phyloP scores from a whole-genome alignment of 2,888 invertebrate genomes.

The Sussaba pulchella region DNA sequence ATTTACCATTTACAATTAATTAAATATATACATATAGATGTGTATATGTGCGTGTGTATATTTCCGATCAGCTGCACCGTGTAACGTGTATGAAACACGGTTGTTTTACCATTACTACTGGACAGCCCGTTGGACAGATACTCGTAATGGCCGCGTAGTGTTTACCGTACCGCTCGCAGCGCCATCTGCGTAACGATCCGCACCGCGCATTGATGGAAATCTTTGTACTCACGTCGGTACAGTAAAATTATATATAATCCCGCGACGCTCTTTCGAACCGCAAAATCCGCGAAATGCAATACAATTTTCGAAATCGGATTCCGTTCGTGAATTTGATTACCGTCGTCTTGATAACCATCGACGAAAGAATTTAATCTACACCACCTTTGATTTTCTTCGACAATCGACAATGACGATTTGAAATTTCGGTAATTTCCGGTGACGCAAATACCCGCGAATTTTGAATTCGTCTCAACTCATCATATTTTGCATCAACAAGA shows the following conservation, averaged over 20 bases:
- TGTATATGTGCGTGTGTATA: conserved; percentile 5
- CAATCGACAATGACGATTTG: conserved; percentile 13
- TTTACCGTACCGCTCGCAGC: background rate
- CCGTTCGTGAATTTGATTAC: background rate
- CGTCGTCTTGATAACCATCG: too few relatives aligned
- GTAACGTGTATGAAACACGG: conserved; percentile 3
- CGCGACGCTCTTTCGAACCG: too few relatives aligned
- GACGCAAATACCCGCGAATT: conserved; percentile 9
- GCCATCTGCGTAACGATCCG: background rate
- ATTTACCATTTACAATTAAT: conserved; percentile 60
- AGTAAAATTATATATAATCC: background rate
- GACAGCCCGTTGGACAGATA: conserved; percentile 3
- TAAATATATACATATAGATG: conserved; percentile 15
- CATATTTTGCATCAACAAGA: too few relatives aligned
- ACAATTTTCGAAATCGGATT: background rate
- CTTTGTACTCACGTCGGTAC: background rate
- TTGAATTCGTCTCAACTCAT: conserved; percentile 7
- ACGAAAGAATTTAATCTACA: background rate
- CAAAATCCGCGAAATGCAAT: background rate
- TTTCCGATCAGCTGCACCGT: conserved; percentile 43
- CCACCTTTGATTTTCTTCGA: background rate
- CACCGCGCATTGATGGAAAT: conserved; percentile 25
- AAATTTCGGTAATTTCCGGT: conserved; percentile 20
- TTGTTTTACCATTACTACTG: conserved; percentile 6
- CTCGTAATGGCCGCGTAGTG: conserved; percentile 1